Conservation (phyloP, 2,888 invertebrate species). For the Cremastinae sp. region DNA sequence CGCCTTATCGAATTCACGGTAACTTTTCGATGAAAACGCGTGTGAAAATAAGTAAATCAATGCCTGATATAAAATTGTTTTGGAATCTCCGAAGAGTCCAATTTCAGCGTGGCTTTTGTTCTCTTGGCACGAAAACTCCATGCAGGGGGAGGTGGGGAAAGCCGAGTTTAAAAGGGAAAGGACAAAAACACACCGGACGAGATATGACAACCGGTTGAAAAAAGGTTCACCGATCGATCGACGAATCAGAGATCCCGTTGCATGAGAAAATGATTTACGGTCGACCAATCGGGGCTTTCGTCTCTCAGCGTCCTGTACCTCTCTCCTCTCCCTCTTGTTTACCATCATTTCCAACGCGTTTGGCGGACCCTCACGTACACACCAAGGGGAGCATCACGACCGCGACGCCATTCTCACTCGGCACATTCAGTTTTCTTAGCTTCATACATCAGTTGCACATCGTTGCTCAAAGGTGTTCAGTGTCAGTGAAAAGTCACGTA, state of each 20-base stretch:
- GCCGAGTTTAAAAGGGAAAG: slow-evolving; percentile 20
- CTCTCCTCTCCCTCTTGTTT: slow-evolving; percentile 30
- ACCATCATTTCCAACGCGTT: slow-evolving; percentile 32
- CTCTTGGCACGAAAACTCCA: not conserved
- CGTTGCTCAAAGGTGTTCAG: slow-evolving; percentile 54
- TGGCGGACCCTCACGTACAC: slow-evolving; percentile 6
- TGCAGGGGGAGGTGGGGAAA: not conserved
- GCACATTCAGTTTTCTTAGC: not conserved
- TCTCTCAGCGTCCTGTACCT: slow-evolving; percentile 13
- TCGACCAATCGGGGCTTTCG: slow-evolving; percentile 44
- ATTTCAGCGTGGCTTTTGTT: slow-evolving; percentile 3
- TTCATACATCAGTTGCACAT: slow-evolving; percentile 58
- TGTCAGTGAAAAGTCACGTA: slow-evolving; percentile 50
- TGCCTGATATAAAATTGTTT: too few relatives aligned
- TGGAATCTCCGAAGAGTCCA: not conserved
- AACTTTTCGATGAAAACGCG: not conserved
- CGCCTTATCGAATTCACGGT: not conserved
- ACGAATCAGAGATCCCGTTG: slow-evolving; percentile 41
- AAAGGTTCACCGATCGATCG: slow-evolving; percentile 51
- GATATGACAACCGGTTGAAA: slow-evolving; percentile 43
- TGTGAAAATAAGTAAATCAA: too few relatives aligned
- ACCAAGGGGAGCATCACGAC: slow-evolving; percentile 44
- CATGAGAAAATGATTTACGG: slow-evolving; percentile 5
- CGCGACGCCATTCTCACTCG: slow-evolving; percentile 52
- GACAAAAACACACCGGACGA: slow-evolving; percentile 29